Base-by-base conservation (phyloP, 2,113 vertebrate species). In the Engraulis encrasicolus region DNA sequence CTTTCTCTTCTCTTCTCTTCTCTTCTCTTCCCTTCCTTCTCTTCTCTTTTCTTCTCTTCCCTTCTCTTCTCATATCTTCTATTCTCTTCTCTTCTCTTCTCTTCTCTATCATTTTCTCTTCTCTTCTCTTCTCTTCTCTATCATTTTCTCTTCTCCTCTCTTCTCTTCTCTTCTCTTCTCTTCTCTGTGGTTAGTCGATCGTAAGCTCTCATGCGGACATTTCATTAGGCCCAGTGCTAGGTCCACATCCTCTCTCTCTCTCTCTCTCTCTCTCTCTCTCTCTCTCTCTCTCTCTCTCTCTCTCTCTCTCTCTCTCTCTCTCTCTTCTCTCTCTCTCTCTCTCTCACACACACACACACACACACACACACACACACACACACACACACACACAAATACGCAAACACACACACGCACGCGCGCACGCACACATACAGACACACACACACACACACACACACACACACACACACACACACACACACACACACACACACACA, bases 171-270 rank as follows among this genome's bases (percentile, higher is more conserved):
- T 5, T 45, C 40, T 45, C 3, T 45, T 45, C 40, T 45, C 40
- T 20, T n/a, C 20, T n/a, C 23, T n/a, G 19, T 23, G 3, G 20
- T 3, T 20, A 18, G 17, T 19, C 50, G 77, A 83, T 87, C 80
- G 40, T 85, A 86, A 84, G 66, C 87, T 87, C 23, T 40, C 82
- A 58, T n/a, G n/a, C 54, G n/a, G 19, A 58, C 19, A 58, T n/a
- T 23, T 45, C 40, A 45, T 45, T 45, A 45, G 9, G 40, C 40
- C 40, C 40, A 45, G 40, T 45, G 40, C 40, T 45, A 5, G 40
- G 40, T 45, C 40, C 40, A 45, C 40, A 45, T 9, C 3, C 40
- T 5, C 40, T 5, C 40, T 5, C 40, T 3, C 40, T 3, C 40
- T 3, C 9, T n/a, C 40, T 5, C 40, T 5, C 40, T 3, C 40